Evolutionary conservation across 2,797 vertebrate genomes (phyloP).

Genomic region (Delichon dasypus): DNA sequence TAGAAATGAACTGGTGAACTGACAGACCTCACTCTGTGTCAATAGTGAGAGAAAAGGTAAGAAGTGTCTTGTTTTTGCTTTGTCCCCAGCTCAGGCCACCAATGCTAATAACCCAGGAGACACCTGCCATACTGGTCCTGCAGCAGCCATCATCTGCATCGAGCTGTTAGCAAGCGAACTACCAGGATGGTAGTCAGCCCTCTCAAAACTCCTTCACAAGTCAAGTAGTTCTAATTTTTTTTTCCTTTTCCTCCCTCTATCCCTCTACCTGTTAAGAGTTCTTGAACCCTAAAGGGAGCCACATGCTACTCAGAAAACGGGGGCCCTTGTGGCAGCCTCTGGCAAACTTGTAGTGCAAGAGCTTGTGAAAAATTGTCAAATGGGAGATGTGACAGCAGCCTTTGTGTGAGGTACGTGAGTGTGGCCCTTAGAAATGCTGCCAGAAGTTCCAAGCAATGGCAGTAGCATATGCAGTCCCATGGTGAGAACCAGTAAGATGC

Average conservation of each 20-base stretch:
- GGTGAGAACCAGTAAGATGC: background rate
- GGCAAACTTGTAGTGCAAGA: background rate
- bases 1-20: background rate
- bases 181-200: background rate
- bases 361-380: background rate
- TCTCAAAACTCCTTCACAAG: background rate
- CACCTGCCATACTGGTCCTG: background rate
- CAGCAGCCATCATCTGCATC: background rate
- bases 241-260: background rate
- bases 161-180: background rate
- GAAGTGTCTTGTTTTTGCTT: background rate
- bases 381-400: background rate
- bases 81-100: background rate
- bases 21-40: background rate
- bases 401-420: fast-evolving
- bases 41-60: background rate
- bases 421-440: background rate
- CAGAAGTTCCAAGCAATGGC: background rate
- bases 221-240: background rate
- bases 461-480: background rate
- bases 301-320: background rate
- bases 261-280: background rate
- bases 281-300: background rate
- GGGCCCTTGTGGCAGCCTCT: background rate
- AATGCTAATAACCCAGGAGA: background rate